A percentile compares a stretch with the other conserved stretches of the same genome.
These are phyloP conservation scores for Parnassius smintheus DNA, from an alignment of 2,888 invertebrate genomes.

Conservation along the genomic window DNA sequence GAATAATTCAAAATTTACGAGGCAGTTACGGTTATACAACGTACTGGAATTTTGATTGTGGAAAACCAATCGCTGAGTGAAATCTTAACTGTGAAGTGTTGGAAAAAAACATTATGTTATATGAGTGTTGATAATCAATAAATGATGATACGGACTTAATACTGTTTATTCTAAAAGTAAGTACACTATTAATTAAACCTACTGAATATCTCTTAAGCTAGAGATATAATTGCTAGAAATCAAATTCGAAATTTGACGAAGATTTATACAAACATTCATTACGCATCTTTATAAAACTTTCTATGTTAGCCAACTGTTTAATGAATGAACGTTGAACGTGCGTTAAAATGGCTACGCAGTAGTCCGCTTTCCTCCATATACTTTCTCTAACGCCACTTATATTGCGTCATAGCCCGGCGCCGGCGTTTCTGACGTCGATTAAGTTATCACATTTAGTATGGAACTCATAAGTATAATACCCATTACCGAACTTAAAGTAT, in stretches of 20 bases:
- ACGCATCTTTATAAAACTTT: constrained; percentile 57
- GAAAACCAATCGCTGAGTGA: constrained; percentile 12
- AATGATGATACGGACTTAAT: not conserved
- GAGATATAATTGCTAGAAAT: not conserved
- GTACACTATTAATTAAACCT: not conserved
- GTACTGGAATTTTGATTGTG: constrained; percentile 6
- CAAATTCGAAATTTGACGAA: not conserved
- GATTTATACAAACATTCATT: not conserved
- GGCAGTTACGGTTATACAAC: constrained; percentile 16
- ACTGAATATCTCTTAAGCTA: not conserved
- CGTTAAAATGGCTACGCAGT: constrained; percentile 39
- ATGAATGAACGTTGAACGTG: constrained; percentile 50
- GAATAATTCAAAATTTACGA: constrained; percentile 34
- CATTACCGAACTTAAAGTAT: constrained; percentile 13
- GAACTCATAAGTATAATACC: constrained; percentile 10
- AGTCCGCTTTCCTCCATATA: constrained; percentile 35
- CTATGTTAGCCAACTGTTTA: constrained; percentile 51
- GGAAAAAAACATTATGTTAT: constrained; percentile 3
- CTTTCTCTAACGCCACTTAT: constrained; percentile 59
- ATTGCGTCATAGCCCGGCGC: constrained; percentile 49
- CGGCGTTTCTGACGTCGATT: constrained; percentile 19
- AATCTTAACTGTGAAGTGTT: constrained; percentile 18
- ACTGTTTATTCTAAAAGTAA: not conserved
- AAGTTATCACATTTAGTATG: constrained; percentile 18
- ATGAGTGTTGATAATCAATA: not conserved